phyloP scores from a whole-genome alignment of 30 jellyfish, hydroid and myxozoan genomes.

The Hydractinia echinata region DNA sequence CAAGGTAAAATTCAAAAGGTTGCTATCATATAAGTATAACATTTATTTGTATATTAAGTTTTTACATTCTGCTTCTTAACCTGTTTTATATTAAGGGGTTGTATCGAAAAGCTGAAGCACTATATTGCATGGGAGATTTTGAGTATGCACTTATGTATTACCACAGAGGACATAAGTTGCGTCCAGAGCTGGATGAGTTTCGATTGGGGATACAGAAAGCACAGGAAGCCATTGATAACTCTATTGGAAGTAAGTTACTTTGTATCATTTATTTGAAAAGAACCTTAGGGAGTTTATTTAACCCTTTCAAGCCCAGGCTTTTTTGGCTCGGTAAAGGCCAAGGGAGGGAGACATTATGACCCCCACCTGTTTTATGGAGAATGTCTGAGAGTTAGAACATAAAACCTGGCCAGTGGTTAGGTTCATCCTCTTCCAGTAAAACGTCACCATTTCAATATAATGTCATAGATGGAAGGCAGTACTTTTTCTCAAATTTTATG shows the following conservation, averaged over 20 bases:
- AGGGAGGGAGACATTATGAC: neutral
- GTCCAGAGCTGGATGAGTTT: conserved; percentile 93
- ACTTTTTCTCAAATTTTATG: no score
- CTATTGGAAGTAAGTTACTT: conserved; percentile 82
- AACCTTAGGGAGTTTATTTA: neutral
- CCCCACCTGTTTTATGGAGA: neutral
- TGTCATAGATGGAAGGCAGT: no score
- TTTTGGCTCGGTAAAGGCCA: neutral
- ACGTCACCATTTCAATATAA: no score
- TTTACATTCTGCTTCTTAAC: neutral
- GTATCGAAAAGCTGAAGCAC: conserved; percentile 91
- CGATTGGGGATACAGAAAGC: conserved; percentile 95
- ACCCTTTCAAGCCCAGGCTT: neutral
- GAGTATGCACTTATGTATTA: conserved; percentile 89
- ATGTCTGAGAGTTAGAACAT: neutral
- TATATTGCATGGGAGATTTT: conserved; percentile 94
- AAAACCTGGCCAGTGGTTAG: neutral
- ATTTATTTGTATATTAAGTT: neutral
- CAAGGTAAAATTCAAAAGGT: conserved; percentile 38
- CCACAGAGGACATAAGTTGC: conserved; percentile 86
- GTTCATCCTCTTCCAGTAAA: no score
- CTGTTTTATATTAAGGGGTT: conserved; percentile 48
- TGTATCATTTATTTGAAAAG: neutral
- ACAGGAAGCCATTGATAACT: conserved; percentile 94
- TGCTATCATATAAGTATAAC: neutral